Percentiles rank a stretch among this genome's conserved stretches.
These are phyloP conservation scores for Protophormia terraenovae DNA, from an alignment of 2,888 invertebrate species.

Conservation along the genomic window DNA sequence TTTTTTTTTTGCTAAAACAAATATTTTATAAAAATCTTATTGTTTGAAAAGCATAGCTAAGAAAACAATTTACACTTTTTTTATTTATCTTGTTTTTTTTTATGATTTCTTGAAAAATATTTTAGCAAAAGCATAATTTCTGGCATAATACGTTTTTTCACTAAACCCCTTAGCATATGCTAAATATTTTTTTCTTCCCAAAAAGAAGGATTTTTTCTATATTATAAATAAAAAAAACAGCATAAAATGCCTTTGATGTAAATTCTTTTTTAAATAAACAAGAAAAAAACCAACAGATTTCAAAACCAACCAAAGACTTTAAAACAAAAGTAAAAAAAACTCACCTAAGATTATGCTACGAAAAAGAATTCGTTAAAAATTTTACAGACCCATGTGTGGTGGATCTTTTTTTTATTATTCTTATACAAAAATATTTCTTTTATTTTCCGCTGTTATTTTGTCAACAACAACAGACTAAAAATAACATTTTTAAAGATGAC, in stretches of 20 bases:
- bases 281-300: constrained; percentile 39
- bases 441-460: constrained; percentile 13
- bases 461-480: constrained; percentile 59
- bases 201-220: constrained; percentile 34
- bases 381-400: constrained; percentile 41
- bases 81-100: not conserved
- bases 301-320: constrained; percentile 59
- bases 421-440: constrained; percentile 28
- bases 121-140: constrained; percentile 60
- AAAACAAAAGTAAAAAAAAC: constrained; percentile 69
- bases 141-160: constrained; percentile 36
- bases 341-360: constrained; percentile 71
- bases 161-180: constrained; percentile 59
- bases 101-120: not conserved
- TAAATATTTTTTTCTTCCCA: constrained; percentile 42
- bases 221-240: not conserved
- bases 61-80: constrained; percentile 34
- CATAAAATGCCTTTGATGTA: constrained; percentile 57
- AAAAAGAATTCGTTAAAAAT: constrained; percentile 43
- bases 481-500: constrained; percentile 60
- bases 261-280: constrained; percentile 56
- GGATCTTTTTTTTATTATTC: not conserved
- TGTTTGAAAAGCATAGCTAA: not conserved
- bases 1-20: not conserved
- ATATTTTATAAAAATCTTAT: constrained; percentile 24